Percentiles rank a stretch among this genome's conserved stretches.
These are phyloP conservation scores for Parochlus steinenii DNA, from an alignment of 2,888 invertebrate genomes.

Conservation along the genomic window DNA sequence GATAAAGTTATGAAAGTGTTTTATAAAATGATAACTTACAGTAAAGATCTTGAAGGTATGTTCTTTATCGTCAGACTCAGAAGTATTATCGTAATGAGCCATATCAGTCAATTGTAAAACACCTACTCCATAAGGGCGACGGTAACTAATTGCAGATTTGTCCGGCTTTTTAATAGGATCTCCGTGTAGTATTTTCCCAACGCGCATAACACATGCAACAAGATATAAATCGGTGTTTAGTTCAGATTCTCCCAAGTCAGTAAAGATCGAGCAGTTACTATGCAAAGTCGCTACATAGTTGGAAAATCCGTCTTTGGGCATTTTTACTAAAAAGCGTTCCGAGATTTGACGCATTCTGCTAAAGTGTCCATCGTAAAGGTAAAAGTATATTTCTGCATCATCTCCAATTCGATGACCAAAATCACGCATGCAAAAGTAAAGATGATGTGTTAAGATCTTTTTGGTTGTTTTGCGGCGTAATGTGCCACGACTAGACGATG, in stretches of 20 bases:
- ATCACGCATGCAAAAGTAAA: constrained; percentile 76
- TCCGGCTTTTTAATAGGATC: constrained; percentile 25
- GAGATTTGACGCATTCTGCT: constrained; percentile 62
- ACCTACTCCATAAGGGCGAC: constrained; percentile 76
- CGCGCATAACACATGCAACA: constrained; percentile 77
- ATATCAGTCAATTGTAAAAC: constrained; percentile 58
- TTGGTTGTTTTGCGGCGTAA: constrained; percentile 25
- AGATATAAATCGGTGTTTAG: constrained; percentile 71
- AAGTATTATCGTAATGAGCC: constrained; percentile 34
- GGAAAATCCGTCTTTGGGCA: constrained; percentile 79
- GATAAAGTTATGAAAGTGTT: constrained; percentile 9
- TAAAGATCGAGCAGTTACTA: constrained; percentile 79
- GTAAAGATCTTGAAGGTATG: constrained; percentile 48
- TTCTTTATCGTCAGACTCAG: constrained; percentile 49
- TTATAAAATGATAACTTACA: too few species aligned
- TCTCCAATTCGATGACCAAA: constrained; percentile 79
- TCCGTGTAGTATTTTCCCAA: constrained; percentile 59
- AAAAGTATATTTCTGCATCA: constrained; percentile 77
- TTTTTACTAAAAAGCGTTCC: constrained; percentile 75
- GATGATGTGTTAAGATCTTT: constrained; percentile 48
- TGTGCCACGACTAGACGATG: constrained; percentile 36
- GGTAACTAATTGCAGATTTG: constrained; percentile 32
- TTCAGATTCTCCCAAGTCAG: constrained; percentile 64
- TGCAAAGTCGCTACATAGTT: constrained; percentile 76
- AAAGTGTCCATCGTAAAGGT: constrained; percentile 56